These are phyloP conservation scores for Colossoma macropomum DNA, from an alignment of 2,113 vertebrate species.

Conservation along the genomic window DNA sequence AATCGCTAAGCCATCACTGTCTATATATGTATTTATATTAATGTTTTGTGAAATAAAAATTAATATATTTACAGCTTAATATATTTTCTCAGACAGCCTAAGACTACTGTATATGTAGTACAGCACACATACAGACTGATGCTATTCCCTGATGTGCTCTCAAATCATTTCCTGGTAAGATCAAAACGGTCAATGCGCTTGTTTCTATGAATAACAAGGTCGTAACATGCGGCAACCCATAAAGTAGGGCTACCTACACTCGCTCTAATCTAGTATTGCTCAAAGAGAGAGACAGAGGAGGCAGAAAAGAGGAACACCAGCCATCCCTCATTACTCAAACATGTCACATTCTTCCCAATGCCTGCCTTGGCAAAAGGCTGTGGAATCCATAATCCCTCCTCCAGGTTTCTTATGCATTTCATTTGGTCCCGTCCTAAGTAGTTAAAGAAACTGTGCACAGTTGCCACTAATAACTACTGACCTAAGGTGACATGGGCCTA, in stretches of 20 bases:
- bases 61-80: too few species aligned
- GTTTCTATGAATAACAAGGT: slow-evolving; percentile 29
- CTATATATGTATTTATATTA: too few species aligned
- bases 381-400: slow-evolving; percentile 91
- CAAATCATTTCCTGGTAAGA: background rate
- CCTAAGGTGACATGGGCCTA: slow-evolving; percentile 89
- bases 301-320: slow-evolving; percentile 41
- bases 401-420: slow-evolving; percentile 88
- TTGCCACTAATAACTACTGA: slow-evolving; percentile 96
- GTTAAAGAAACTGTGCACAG: slow-evolving; percentile 97
- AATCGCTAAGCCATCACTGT: too few species aligned
- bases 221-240: slow-evolving; percentile 47
- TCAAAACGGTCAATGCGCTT: background rate
- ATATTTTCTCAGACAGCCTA: too few species aligned
- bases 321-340: slow-evolving; percentile 96
- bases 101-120: too few species aligned
- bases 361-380: slow-evolving; percentile 81
- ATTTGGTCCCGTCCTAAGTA: slow-evolving; percentile 87
- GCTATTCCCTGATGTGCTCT: background rate
- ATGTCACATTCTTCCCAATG: slow-evolving; percentile 91
- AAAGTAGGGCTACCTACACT: slow-evolving; percentile 43
- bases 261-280: slow-evolving; percentile 33
- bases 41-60: too few species aligned
- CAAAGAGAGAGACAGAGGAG: slow-evolving; percentile 33
- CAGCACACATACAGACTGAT: too few species aligned